Evolutionary conservation across 2,113 vertebrate genomes (phyloP).

Genomic region (Scalopus aquaticus): DNA sequence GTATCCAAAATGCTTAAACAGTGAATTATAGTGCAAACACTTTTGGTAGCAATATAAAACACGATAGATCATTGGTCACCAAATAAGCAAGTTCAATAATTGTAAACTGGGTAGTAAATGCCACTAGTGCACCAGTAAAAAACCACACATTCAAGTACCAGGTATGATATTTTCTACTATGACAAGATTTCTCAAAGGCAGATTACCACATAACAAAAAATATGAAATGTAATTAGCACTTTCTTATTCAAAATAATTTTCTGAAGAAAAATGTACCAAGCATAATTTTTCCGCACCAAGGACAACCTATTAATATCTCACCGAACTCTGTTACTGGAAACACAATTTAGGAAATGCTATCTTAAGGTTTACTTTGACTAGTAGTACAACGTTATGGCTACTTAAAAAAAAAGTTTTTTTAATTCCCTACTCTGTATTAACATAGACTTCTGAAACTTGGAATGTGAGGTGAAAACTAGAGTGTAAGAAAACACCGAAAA

Average conservation of each 20-base stretch:
- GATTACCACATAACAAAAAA: conserved; percentile 14
- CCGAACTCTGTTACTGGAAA: conserved; percentile 13
- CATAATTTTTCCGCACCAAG: not conserved
- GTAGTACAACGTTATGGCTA: not conserved
- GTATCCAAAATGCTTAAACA: not conserved
- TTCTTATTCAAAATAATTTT: conserved; percentile 13
- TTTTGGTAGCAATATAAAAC: conserved; percentile 19
- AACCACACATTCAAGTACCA: not conserved
- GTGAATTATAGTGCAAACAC: not conserved
- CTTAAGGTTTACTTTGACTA: conserved; percentile 24
- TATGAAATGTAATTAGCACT: not conserved
- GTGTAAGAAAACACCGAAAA: conserved; percentile 1
- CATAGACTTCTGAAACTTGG: not conserved
- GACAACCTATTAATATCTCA: not conserved
- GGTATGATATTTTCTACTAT: not conserved
- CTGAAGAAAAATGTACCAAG: not conserved
- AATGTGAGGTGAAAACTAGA: conserved; percentile 42
- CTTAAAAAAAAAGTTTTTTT: not conserved
- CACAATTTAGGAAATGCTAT: not conserved
- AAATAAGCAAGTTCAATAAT: not conserved
- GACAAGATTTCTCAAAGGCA: not conserved
- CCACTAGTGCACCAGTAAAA: not conserved
- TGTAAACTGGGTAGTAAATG: not conserved
- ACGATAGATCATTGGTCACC: not conserved
- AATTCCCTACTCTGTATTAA: not conserved